These are phyloP conservation scores for Podiceps cristatus DNA, from an alignment of 2,113 vertebrate species.

Conservation along the genomic window DNA sequence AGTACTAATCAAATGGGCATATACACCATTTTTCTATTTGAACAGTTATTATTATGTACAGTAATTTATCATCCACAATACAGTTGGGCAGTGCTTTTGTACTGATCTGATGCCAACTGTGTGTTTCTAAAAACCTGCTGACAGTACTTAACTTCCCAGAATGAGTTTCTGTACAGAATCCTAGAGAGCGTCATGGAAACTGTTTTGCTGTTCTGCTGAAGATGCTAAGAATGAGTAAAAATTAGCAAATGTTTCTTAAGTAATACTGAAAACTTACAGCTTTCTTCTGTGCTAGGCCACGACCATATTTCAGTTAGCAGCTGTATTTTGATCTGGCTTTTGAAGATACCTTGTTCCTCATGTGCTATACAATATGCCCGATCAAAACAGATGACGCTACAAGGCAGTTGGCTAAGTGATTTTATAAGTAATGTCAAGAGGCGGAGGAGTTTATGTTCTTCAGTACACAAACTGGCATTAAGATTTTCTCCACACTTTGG, in stretches of 20 bases:
- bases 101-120: background rate
- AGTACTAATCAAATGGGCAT: conserved; percentile 74
- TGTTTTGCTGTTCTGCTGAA: background rate
- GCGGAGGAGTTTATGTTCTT: background rate
- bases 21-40: conserved; percentile 59
- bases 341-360: background rate
- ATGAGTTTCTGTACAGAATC: background rate
- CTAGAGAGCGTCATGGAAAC: background rate
- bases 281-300: background rate
- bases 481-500: background rate
- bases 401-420: background rate
- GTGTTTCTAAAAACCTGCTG: background rate
- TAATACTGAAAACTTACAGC: background rate
- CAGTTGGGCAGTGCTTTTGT: background rate
- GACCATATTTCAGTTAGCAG: background rate
- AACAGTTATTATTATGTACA: background rate
- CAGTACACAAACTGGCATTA: background rate
- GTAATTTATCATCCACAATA: background rate
- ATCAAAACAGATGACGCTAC: background rate
- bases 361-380: background rate
- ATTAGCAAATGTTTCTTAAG: background rate
- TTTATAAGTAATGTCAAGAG: background rate
- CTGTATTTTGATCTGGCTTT: background rate
- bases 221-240: background rate
- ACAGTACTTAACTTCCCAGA: background rate